Evolutionary conservation across 2,113 vertebrate genomes (phyloP), one percentile per base, ranked within the genome.

Genomic region (Tupaia tana): DNA sequence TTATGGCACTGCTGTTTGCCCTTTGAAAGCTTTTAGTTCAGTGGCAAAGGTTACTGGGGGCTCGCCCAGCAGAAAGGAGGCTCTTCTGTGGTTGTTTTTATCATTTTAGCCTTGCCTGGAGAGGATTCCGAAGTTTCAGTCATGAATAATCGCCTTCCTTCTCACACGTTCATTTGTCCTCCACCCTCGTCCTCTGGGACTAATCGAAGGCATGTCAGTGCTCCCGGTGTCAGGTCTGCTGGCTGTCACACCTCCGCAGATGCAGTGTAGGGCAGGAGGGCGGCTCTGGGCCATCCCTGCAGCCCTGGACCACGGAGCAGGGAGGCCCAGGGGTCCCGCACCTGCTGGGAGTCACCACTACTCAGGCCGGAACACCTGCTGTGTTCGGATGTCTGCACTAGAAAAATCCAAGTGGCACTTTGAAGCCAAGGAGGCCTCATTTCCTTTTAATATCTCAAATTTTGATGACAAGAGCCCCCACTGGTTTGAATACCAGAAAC

Each of bases 1-100:
- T 98, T 98, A 98, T 98, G 95, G 97, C 97, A 97, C 97, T 98
- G 98, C 97, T 98, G 95, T 97, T 98, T 95, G 52, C 95, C 95
- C 94, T 97, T 97, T 20, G 43, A 98, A 98, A 98, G 98, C 98
- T 98, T 98, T 99, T 98, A 99, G 97, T 97, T 98, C 96, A 25
- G 97, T 97, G 98, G 98, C 98, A 98, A 98, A 98, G 98, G 98
- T 98, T 97, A 98, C 91, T 0, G 0, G 86, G 97, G 98, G 89
- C 98, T 98, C 91, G 96, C 91, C 97, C 97, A 63, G 93, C 78
- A 71, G 89, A 96, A 97, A 56, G 71, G 63, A 85, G 70, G 52
- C n/a, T 67, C 87, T 71, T 86, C 80, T 81, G 43, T 64, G 52
- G 95, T 95, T 0, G 61, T 82, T 97, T 97, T 98, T 97, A 96